Evolutionary conservation across 2,113 vertebrate genomes (phyloP), one percentile per base, ranked within the genome.

Genomic region (Pholis gunnellus): DNA sequence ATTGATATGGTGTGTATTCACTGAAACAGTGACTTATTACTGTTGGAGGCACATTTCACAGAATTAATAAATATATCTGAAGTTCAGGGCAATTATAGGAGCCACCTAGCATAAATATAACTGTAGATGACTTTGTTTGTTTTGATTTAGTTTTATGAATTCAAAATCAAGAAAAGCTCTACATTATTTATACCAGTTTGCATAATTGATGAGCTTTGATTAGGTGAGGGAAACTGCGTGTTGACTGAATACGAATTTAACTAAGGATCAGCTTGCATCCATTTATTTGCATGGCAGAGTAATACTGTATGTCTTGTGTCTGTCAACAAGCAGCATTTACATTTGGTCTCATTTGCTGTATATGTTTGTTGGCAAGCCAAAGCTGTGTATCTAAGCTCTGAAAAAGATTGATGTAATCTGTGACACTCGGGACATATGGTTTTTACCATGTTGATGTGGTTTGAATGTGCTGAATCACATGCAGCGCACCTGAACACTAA

Each of bases 401-500:
- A 65, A 34, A 29, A 1, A 22, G 48, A 14, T 9, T 14, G 15
- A 14, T 54, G 11, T 29, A 9, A 68, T 14, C 20, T 0, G 1
- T 44, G 44, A 68, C 9, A 61, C n/a, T 44, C 13, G 6, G 4
- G 22, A 4, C 3, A n/a, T 44, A 8, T 29, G 46, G 0, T 27
- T 54, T 57, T 57, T 46, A 27, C 5, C 14, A 8, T 44, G 20
- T 15, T 29, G 42, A 5, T 61, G 40, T 65, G 27, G 54, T 54
- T 69, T 36, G 15, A 79, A 75, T 75, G 2, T 75, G 71, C 76
- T 83, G 70, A 75, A 46, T 82, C 79, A 86, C 10, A 6, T 69
- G 63, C 54, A 15, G 69, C 40, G 82, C n/a, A n/a, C 13, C 1
- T 18, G 9, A 17, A 69, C 18, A 34, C 20, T 27, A 14, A 14